A percentile compares a stretch with the other conserved stretches of the same genome.
Conservation (phyloP, 2,888 invertebrate genomes). For the Andrena flavipes region DNA sequence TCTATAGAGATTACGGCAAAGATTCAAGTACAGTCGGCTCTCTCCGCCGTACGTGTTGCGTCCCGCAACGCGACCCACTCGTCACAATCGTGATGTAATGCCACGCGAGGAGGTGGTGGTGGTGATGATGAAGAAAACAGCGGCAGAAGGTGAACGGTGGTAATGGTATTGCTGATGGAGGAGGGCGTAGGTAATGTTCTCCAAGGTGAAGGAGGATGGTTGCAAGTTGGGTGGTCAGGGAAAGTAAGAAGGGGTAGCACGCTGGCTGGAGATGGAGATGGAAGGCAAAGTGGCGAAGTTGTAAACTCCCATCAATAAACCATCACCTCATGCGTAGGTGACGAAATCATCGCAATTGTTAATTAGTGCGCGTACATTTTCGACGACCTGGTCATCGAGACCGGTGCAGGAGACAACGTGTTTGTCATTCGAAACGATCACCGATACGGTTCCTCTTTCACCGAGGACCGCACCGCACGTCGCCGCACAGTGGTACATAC, state of each 20-base stretch:
- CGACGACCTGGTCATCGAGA: conserved; percentile 18
- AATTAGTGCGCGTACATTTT: conserved; percentile 54
- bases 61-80: too few relatives aligned
- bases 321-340: conserved; percentile 36
- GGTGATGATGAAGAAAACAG: too few relatives aligned
- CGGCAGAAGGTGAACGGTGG: background rate
- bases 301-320: conserved; percentile 37
- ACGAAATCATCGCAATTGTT: conserved; percentile 66
- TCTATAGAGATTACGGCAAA: conserved; percentile 78
- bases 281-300: conserved; percentile 64
- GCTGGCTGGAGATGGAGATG: background rate
- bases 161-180: background rate
- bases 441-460: too few relatives aligned
- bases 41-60: too few relatives aligned
- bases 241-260: conserved; percentile 14
- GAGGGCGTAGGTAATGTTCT: background rate
- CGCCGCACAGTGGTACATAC: too few relatives aligned
- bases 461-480: too few relatives aligned
- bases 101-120: background rate
- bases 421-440: too few relatives aligned
- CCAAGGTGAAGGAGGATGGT: conserved; percentile 6
- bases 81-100: too few relatives aligned
- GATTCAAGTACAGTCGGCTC: background rate
- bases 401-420: background rate
- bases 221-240: conserved; percentile 41